Evolutionary conservation across 2,797 vertebrate genomes (phyloP).

Genomic region (Acropternis orthonyx): DNA sequence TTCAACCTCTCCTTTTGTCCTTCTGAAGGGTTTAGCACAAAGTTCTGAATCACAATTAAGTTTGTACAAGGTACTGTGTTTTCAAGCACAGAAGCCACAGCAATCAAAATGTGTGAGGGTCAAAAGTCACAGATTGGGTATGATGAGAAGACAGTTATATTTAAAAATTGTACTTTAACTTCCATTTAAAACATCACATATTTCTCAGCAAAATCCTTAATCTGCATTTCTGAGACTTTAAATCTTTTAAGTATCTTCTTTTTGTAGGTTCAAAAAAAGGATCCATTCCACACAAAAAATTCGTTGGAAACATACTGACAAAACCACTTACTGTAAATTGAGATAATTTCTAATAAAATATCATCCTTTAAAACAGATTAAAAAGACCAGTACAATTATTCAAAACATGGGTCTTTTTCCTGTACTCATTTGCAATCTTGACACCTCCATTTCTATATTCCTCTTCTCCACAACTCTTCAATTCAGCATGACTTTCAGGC

Average conservation of each 20-base stretch:
- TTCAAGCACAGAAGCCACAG: neutral
- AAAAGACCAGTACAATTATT: constrained; percentile 14
- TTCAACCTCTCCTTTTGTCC: neutral
- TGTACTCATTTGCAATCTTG: neutral
- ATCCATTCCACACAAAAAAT: neutral
- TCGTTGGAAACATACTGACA: neutral
- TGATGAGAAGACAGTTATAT: neutral
- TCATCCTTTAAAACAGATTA: neutral
- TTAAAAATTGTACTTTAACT: neutral
- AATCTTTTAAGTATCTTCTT: neutral
- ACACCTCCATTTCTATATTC: neutral
- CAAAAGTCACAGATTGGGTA: neutral
- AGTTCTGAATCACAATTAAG: neutral
- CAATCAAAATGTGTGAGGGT: neutral
- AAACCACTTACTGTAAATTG: neutral
- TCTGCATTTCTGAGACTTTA: neutral
- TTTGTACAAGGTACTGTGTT: neutral
- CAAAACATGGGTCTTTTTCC: neutral
- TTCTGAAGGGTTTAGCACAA: neutral
- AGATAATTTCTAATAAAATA: constrained; percentile 24
- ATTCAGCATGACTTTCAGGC: constrained; percentile 87
- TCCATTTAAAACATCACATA: constrained; percentile 3
- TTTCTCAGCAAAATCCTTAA: neutral
- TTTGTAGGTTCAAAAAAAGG: neutral
- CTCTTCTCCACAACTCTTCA: constrained; percentile 29